These are phyloP conservation scores for Chrysodeixis includens DNA, from an alignment of 2,888 invertebrate species.

Conservation along the genomic window DNA sequence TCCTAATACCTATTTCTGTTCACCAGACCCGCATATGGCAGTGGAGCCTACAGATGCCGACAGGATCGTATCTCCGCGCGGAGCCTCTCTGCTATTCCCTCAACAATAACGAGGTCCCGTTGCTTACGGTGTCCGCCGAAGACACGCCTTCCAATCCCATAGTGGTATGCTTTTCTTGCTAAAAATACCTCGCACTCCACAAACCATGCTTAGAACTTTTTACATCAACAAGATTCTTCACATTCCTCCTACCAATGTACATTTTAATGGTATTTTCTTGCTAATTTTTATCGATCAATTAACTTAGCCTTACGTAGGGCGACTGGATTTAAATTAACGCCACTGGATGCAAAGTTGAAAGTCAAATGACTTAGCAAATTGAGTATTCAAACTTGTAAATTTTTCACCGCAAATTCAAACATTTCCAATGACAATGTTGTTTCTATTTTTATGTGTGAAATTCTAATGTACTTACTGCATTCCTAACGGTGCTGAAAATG, in stretches of 20 bases:
- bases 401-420: constrained; percentile 6
- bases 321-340: constrained; percentile 1
- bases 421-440: neutral
- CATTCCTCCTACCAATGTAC: constrained; percentile 25
- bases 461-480: constrained; percentile 28
- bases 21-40: constrained; percentile 90
- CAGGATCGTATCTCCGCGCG: constrained; percentile 89
- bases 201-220: constrained; percentile 23
- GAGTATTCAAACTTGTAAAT: constrained; percentile 21
- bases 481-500: constrained; percentile 15
- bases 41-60: constrained; percentile 85
- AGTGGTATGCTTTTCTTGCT: constrained; percentile 76
- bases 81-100: constrained; percentile 92
- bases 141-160: constrained; percentile 88
- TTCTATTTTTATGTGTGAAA: constrained; percentile 17
- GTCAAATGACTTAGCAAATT: constrained; percentile 18
- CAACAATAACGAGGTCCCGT: constrained; percentile 92
- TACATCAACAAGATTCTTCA: constrained; percentile 28
- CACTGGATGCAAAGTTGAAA: constrained; percentile 1
- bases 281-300: constrained; percentile 54
- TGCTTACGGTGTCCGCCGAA: constrained; percentile 93
- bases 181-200: constrained; percentile 31
- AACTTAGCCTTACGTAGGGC: constrained; percentile 27
- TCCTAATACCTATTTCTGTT: neutral
- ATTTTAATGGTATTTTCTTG: constrained; percentile 49